phyloP scores from a whole-genome alignment of 2,797 vertebrate species.

The Micromesistius poutassou region DNA sequence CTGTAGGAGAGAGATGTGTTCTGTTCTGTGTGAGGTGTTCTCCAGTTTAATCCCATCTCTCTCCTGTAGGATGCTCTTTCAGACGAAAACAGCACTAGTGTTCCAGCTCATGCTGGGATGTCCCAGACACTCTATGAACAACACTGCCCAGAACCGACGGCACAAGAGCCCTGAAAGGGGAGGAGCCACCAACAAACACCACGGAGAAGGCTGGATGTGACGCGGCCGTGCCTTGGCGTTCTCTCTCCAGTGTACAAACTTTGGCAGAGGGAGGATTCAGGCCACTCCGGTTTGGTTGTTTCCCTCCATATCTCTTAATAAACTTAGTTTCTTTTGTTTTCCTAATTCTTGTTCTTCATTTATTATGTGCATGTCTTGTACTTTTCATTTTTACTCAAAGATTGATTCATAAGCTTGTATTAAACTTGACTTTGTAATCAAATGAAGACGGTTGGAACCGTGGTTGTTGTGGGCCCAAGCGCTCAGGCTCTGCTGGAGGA shows the following conservation, averaged over 20 bases:
- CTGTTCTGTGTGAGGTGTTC: not conserved
- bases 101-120: slow-evolving; percentile 31
- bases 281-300: slow-evolving; percentile 13
- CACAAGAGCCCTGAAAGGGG: slow-evolving; percentile 8
- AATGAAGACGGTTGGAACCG: not conserved
- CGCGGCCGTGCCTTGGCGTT: slow-evolving; percentile 24
- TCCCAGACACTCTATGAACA: slow-evolving; percentile 47
- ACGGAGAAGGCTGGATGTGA: slow-evolving; percentile 15
- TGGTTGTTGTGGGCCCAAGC: not conserved
- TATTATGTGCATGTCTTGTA: slow-evolving; percentile 7
- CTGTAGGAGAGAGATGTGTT: no score
- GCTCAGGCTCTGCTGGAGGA: not conserved
- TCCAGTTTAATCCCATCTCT: not conserved
- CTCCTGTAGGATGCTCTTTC: slow-evolving; percentile 74
- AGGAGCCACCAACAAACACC: slow-evolving; percentile 8
- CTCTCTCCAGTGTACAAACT: slow-evolving; percentile 25
- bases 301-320: slow-evolving; percentile 53
- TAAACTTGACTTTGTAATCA: not conserved
- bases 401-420: not conserved
- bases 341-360: slow-evolving; percentile 14
- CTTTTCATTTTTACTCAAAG: not conserved
- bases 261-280: slow-evolving; percentile 22
- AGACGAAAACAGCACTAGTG: slow-evolving; percentile 79
- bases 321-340: slow-evolving; percentile 50
- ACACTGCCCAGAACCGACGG: slow-evolving; percentile 44